phyloP scores from a whole-genome alignment of 2,888 invertebrate genomes.

The Caenorhabditis imperialis region DNA sequence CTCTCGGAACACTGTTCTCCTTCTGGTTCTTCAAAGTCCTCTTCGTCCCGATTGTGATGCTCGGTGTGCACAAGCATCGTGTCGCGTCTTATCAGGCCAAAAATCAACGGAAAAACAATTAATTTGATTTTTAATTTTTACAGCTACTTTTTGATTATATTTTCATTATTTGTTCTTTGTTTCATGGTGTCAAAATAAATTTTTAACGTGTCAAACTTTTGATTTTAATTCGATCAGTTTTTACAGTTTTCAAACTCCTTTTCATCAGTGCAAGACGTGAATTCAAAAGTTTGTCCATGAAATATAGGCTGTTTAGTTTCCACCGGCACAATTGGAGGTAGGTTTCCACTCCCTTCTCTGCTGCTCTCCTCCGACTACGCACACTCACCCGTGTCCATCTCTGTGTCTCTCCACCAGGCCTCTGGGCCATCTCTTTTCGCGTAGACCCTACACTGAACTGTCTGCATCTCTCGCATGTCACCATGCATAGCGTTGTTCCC shows the following conservation, averaged over 20 bases:
- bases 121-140: slow-evolving; percentile 7
- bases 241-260: background rate
- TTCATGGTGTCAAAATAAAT: slow-evolving; percentile 4
- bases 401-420: too few relatives aligned
- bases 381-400: too few relatives aligned
- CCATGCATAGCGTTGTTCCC: too few relatives aligned
- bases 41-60: slow-evolving; percentile 76
- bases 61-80: slow-evolving; percentile 75
- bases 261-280: too few relatives aligned
- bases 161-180: slow-evolving; percentile 4
- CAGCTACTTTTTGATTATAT: slow-evolving; percentile 1
- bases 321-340: too few relatives aligned
- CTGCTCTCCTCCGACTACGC: too few relatives aligned
- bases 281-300: too few relatives aligned
- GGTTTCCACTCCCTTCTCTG: too few relatives aligned
- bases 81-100: slow-evolving; percentile 54
- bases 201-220: background rate
- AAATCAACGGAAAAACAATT: slow-evolving; percentile 28
- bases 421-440: too few relatives aligned
- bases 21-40: slow-evolving; percentile 74
- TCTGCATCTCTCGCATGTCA: too few relatives aligned
- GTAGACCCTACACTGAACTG: too few relatives aligned
- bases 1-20: slow-evolving; percentile 71
- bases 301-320: too few relatives aligned
- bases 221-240: background rate